Conservation (phyloP, 53 echinoderm and acorn worm species). For the Paracentrotus lividus region DNA sequence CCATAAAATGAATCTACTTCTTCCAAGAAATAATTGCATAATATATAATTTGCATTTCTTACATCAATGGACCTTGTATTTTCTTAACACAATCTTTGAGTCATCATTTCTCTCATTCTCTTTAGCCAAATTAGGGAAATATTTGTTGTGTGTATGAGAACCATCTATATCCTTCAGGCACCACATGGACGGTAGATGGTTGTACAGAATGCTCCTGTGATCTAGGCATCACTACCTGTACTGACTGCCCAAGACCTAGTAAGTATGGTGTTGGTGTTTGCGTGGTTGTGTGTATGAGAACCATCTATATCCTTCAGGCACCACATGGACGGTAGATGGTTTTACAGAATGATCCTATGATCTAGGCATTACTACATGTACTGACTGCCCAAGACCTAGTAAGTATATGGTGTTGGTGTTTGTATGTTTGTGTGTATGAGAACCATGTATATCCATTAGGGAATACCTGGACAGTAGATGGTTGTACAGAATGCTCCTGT, state of each 20-base stretch:
- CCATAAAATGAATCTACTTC: too few relatives aligned
- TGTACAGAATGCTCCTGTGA: slow-evolving; percentile 91
- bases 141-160: slow-evolving; percentile 85
- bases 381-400: too few relatives aligned
- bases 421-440: slow-evolving; percentile 66
- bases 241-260: slow-evolving; percentile 77
- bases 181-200: slow-evolving; percentile 89
- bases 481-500: slow-evolving; percentile 88
- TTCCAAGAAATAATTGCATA: too few relatives aligned
- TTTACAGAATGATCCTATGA: not conserved
- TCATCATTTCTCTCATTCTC: too few relatives aligned
- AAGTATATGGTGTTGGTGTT: not conserved
- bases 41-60: too few relatives aligned
- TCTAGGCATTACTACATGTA: too few relatives aligned
- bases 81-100: too few relatives aligned
- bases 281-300: not conserved
- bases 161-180: slow-evolving; percentile 76
- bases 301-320: too few relatives aligned
- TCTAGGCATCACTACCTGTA: slow-evolving; percentile 80
- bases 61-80: too few relatives aligned
- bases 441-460: slow-evolving; percentile 73
- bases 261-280: slow-evolving; percentile 1
- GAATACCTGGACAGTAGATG: slow-evolving; percentile 83
- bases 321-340: too few relatives aligned
- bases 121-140: too few relatives aligned